phyloP scores from a whole-genome alignment of 2,113 vertebrate species.

The Thamnophis sirtalis region DNA sequence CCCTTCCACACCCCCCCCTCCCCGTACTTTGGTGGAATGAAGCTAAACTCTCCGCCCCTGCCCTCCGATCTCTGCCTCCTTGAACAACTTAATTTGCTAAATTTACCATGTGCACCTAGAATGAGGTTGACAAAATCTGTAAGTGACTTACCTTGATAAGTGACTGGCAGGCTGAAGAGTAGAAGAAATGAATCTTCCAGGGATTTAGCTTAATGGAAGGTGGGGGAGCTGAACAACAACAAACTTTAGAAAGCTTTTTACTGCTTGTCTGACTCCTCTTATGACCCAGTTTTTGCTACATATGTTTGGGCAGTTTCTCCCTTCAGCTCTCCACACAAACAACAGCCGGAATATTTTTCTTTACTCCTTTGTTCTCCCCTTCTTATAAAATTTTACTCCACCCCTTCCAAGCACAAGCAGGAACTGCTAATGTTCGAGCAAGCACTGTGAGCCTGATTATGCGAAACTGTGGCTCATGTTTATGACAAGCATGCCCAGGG shows the following conservation, averaged over 20 bases:
- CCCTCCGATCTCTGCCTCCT: background rate
- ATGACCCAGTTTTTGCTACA: background rate
- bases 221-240: too few relatives aligned
- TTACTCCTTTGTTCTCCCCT: background rate
- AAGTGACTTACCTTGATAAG: background rate
- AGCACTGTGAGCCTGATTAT: background rate
- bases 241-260: background rate
- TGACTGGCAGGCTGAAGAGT: background rate
- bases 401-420: background rate
- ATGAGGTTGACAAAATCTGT: background rate
- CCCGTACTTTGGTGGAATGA: background rate
- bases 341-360: background rate
- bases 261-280: background rate
- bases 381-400: background rate
- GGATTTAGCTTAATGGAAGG: background rate
- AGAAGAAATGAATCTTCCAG: background rate
- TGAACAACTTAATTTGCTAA: background rate
- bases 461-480: background rate
- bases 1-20: background rate
- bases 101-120: background rate
- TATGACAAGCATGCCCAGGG: background rate
- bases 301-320: background rate
- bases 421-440: background rate
- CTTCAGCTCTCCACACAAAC: background rate
- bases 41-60: background rate